Conservation (phyloP, 2,888 invertebrate genomes). For the Thecocarcelia acutangulata region DNA sequence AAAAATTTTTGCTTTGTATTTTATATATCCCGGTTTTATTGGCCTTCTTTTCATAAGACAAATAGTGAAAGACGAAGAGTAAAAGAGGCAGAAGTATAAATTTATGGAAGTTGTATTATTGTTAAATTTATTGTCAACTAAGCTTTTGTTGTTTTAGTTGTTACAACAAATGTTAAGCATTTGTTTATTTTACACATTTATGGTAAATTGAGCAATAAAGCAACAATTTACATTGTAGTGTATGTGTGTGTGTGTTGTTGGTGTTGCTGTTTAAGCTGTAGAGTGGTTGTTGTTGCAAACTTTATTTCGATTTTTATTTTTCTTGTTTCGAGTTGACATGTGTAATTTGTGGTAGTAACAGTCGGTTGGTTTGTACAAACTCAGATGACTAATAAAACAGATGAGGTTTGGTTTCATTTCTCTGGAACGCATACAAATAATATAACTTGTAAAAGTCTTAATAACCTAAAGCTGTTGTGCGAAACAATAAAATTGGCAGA, state of each 20-base stretch:
- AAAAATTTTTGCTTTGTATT: constrained; percentile 19
- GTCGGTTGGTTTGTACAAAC: constrained; percentile 7
- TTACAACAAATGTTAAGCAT: constrained; percentile 34
- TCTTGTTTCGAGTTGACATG: constrained; percentile 14
- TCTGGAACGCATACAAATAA: background rate
- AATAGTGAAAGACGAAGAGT: background rate
- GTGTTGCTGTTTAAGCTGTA: background rate
- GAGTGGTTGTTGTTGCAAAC: background rate
- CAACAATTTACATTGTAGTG: constrained; percentile 29
- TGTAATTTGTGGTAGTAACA: constrained; percentile 13
- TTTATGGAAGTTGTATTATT: constrained; percentile 8
- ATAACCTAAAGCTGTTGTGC: background rate
- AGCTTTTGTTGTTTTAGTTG: constrained; percentile 27
- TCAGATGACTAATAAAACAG: constrained; percentile 59
- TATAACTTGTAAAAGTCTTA: background rate
- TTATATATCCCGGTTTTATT: constrained; percentile 28
- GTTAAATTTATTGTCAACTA: constrained; percentile 44
- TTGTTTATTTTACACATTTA: constrained; percentile 49
- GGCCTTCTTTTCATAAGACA: background rate
- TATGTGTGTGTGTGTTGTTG: background rate
- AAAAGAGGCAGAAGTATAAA: constrained; percentile 7
- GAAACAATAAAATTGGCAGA: too few species aligned
- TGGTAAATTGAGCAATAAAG: constrained; percentile 53
- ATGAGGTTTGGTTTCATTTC: constrained; percentile 36
- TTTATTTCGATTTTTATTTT: constrained; percentile 6